Conservation (phyloP, 1,140 invertebrate species). For the Aphaenogaster rudis region DNA sequence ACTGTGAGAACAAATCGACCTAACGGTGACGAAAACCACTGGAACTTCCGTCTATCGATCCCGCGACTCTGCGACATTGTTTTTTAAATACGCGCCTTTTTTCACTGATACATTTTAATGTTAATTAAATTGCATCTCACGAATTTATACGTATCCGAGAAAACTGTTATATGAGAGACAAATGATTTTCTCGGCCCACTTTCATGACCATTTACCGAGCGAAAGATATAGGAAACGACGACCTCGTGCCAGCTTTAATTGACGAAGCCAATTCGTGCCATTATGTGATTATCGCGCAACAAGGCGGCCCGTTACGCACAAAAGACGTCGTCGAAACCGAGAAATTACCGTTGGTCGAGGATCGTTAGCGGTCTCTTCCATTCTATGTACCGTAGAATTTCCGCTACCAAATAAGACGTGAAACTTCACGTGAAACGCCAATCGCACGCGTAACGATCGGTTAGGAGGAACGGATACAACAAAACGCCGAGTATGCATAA, state of each 20-base stretch:
- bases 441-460: conserved; percentile 38
- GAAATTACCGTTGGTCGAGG: conserved; percentile 35
- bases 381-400: background rate
- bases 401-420: conserved; percentile 33
- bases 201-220: background rate
- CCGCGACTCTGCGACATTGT: background rate
- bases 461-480: background rate
- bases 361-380: conserved; percentile 28
- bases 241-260: conserved; percentile 60
- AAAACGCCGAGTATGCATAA: conserved; percentile 26
- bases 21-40: conserved; percentile 43
- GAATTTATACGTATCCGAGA: background rate
- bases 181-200: background rate
- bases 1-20: conserved; percentile 40
- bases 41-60: conserved; percentile 3
- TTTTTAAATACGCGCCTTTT: background rate
- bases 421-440: background rate
- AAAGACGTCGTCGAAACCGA: conserved; percentile 28
- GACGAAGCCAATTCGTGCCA: conserved; percentile 54
- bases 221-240: background rate
- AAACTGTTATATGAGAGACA: background rate
- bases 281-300: conserved; percentile 63
- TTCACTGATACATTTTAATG: background rate
- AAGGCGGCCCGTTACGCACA: conserved; percentile 29
- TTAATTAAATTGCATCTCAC: background rate